A percentile compares a stretch with the other conserved stretches of the same genome.
Conservation (phyloP, 1,140 invertebrate genomes). For the Chrysomallon squamiferum region DNA sequence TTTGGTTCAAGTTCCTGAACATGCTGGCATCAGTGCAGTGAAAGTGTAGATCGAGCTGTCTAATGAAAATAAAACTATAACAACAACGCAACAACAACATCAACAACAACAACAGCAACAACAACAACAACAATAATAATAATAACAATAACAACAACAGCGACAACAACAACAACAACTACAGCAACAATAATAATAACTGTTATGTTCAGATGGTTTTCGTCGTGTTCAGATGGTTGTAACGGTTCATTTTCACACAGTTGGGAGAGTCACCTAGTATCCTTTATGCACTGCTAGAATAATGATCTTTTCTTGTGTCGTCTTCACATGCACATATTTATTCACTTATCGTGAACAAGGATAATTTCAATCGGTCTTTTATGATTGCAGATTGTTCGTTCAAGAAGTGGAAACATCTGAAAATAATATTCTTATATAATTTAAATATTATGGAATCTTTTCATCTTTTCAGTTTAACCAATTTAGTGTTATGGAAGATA, state of each 20-base stretch:
- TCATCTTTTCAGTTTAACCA: not conserved
- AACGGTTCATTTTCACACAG: not conserved
- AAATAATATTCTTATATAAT: too few relatives aligned
- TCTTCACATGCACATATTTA: not conserved
- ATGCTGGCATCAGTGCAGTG: not conserved
- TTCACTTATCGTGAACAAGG: too few relatives aligned
- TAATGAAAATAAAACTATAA: not conserved
- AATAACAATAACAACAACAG: not conserved
- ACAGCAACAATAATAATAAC: not conserved
- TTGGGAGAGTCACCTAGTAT: not conserved
- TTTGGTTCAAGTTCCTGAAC: too few relatives aligned
- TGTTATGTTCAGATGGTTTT: not conserved
- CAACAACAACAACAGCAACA: conserved; percentile 2
- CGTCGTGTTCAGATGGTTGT: not conserved
- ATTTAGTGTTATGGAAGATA: not conserved
- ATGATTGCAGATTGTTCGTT: too few relatives aligned
- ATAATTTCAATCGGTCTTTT: too few relatives aligned
- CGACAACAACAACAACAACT: not conserved
- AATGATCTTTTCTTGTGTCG: conserved; percentile 2
- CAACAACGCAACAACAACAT: not conserved
- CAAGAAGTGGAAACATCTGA: too few relatives aligned
- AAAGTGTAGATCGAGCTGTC: too few relatives aligned
- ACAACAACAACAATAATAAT: not conserved
- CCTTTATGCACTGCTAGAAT: not conserved
- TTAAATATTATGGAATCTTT: too few relatives aligned